Percentiles rank a stretch among this genome's conserved stretches.
These are phyloP conservation scores for Furcifer pardalis DNA, from an alignment of 2,797 vertebrate species.

Conservation along the genomic window DNA sequence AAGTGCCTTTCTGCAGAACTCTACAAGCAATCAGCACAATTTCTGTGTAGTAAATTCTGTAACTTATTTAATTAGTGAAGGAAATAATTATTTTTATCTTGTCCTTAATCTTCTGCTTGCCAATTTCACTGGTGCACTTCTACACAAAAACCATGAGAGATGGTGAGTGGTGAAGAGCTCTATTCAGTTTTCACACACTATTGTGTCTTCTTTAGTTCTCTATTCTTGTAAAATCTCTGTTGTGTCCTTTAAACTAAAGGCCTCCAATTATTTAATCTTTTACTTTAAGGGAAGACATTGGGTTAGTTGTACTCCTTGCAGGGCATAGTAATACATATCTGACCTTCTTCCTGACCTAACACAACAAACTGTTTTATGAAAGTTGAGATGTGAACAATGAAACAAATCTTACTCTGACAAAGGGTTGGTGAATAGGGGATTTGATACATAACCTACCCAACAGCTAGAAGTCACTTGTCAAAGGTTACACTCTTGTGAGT, in stretches of 20 bases:
- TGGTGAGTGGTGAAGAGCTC: no score
- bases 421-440: neutral
- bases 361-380: neutral
- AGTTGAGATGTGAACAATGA: neutral
- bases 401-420: neutral
- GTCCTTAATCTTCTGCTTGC: no score
- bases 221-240: neutral
- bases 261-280: neutral
- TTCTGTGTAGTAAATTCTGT: no score
- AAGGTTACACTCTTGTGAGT: neutral
- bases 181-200: neutral
- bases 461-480: neutral
- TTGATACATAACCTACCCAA: neutral
- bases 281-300: neutral
- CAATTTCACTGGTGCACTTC: no score
- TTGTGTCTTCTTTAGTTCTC: neutral
- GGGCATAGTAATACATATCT: neutral
- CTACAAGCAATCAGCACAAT: no score
- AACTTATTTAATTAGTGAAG: no score
- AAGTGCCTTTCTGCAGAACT: no score
- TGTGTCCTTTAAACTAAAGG: neutral
- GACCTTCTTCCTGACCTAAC: neutral
- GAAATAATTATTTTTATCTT: no score
- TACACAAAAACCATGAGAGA: no score
- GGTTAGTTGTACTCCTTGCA: neutral